phyloP scores from a whole-genome alignment of 2,113 vertebrate species.

The Pelmatolapia mariae region DNA sequence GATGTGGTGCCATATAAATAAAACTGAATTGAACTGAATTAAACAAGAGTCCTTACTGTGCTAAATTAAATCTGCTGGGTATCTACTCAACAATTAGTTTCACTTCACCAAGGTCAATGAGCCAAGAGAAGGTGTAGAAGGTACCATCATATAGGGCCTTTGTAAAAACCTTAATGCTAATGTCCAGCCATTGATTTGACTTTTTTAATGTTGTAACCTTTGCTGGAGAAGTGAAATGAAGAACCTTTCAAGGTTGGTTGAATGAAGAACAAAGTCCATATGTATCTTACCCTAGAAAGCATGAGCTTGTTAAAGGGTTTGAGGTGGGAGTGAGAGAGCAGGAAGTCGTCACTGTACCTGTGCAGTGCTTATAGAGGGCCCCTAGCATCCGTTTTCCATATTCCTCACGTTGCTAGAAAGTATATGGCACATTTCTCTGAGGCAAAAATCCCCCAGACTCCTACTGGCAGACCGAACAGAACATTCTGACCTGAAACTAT shows the following conservation, averaged over 20 bases:
- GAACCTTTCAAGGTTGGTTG: not conserved
- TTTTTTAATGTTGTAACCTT: not conserved
- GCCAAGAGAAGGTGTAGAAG: not conserved
- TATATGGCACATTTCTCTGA: not conserved
- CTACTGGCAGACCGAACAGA: not conserved
- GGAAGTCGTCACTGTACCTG: not conserved
- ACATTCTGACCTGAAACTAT: conserved; percentile 28
- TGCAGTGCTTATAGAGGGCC: not conserved
- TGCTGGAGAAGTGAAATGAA: not conserved
- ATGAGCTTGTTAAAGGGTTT: conserved; percentile 18
- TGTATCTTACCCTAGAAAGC: conserved; percentile 30
- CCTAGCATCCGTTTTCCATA: not conserved
- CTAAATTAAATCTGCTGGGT: not conserved
- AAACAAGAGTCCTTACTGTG: not conserved
- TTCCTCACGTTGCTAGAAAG: not conserved
- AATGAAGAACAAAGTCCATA: not conserved
- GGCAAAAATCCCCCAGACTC: not conserved
- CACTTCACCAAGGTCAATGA: not conserved
- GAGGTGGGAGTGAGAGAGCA: conserved; percentile 19
- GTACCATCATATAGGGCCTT: not conserved
- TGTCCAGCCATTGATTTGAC: not conserved
- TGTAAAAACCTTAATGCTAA: not conserved
- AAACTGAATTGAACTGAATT: not conserved
- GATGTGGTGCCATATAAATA: not conserved
- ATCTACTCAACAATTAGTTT: not conserved